phyloP scores from a whole-genome alignment of 2,888 invertebrate genomes.

The Arrhopalites spinosus region DNA sequence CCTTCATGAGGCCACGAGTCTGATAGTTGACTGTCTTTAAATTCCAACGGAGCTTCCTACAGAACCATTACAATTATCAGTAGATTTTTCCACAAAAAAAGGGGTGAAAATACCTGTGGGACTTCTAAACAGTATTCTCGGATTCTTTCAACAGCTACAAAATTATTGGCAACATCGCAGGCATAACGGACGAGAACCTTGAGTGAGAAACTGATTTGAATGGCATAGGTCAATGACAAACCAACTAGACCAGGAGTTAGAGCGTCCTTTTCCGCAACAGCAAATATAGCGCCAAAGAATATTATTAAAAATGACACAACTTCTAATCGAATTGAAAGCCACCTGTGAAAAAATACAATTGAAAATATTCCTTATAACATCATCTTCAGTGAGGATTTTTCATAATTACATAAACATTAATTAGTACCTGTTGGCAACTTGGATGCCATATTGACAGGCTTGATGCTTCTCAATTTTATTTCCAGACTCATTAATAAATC shows the following conservation, averaged over 20 bases:
- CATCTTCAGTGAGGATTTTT: neutral
- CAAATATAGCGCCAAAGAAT: slow-evolving; percentile 65
- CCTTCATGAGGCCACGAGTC: slow-evolving; percentile 82
- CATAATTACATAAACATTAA: neutral
- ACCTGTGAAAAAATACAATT: slow-evolving; percentile 61
- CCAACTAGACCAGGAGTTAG: slow-evolving; percentile 66
- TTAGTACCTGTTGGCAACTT: slow-evolving; percentile 47
- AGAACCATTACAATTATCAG: too few species aligned
- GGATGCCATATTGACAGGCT: slow-evolving; percentile 56
- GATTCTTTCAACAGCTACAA: slow-evolving; percentile 95
- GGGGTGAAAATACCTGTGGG: too few species aligned
- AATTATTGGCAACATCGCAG: slow-evolving; percentile 95
- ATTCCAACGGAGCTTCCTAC: too few species aligned
- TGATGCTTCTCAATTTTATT: slow-evolving; percentile 62
- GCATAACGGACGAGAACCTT: slow-evolving; percentile 97
- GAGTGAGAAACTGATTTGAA: slow-evolving; percentile 89
- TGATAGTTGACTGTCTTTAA: slow-evolving; percentile 66
- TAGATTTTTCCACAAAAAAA: too few species aligned
- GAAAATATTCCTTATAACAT: neutral
- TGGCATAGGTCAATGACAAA: slow-evolving; percentile 83
- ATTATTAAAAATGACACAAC: slow-evolving; percentile 65
- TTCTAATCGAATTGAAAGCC: slow-evolving; percentile 62
- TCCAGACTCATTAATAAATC: slow-evolving; percentile 62
- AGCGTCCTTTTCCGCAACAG: slow-evolving; percentile 60
- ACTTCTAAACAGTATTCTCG: slow-evolving; percentile 94